phyloP scores from a whole-genome alignment of 2,113 vertebrate genomes.

The Rhabdomys dilectus region DNA sequence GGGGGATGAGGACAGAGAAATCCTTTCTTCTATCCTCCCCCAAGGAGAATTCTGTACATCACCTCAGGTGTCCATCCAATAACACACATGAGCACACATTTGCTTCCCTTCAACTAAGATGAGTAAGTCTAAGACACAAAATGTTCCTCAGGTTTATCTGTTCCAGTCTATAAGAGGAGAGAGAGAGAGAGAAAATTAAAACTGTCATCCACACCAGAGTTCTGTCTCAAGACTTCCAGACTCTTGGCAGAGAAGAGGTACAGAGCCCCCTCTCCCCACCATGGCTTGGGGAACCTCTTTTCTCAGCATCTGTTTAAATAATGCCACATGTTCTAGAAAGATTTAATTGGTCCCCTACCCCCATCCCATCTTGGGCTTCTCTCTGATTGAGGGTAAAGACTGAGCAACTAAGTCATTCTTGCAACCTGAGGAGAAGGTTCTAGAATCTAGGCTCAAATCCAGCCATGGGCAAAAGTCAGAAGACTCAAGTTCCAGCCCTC shows the following conservation, averaged over 20 bases:
- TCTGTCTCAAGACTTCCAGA: background rate
- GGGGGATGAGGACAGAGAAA: conserved; percentile 65
- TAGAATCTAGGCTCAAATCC: background rate
- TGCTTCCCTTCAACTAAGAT: conserved; percentile 80
- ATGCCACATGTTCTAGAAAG: background rate
- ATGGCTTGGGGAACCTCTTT: background rate
- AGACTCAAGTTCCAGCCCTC: background rate
- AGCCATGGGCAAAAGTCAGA: background rate
- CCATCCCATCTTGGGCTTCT: background rate
- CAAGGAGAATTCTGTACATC: accelerated
- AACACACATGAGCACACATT: conserved; percentile 61
- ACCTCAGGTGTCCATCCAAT: conserved; percentile 37
- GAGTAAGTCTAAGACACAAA: conserved; percentile 75
- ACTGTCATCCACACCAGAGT: background rate
- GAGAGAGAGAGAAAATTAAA: background rate
- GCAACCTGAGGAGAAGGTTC: conserved; percentile 3
- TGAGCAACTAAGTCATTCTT: background rate
- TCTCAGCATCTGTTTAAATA: conserved; percentile 48
- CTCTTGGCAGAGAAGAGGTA: background rate
- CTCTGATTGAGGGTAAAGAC: background rate
- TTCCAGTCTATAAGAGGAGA: background rate
- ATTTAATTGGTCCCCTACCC: background rate
- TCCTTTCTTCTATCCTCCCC: conserved; percentile 3
- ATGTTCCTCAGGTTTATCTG: background rate
- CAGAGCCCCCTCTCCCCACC: background rate